Evolutionary conservation across 2,113 vertebrate genomes (phyloP), one percentile per base, ranked within the genome.

Genomic region (Campylomormyrus numenius): DNA sequence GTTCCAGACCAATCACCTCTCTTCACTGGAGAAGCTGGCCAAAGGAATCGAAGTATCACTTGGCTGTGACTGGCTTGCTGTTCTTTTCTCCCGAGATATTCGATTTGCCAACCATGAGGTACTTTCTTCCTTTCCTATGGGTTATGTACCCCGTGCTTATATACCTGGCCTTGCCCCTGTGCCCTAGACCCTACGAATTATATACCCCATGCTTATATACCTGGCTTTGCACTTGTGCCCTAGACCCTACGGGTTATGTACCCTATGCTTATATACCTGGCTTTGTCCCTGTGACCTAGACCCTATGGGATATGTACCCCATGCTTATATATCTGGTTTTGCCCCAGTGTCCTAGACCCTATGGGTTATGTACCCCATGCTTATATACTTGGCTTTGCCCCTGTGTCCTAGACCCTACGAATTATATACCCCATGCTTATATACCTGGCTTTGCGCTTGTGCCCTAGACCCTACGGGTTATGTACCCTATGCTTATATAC

Each of bases 91-190:
- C n/a, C 94, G 98, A 27, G 98, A 99, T 89, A 99, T 99, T 91
- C 96, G 98, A 53, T 99, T 99, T 0, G 97, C 97, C 49, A 99
- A 98, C 88, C 98, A 99, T 0, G 98, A 99, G 98, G 98, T 99
- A 91, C 10, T 24, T 17, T 46, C 27, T 39, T 80, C 74, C 48
- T n/a, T 11, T 49, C 42, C 45, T 84, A 45, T 3, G 39, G 77
- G 39, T 84, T 17, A 84, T 84, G 39, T 84, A 62, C 58, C 58
- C 58, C 0, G 1, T 62, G 58, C 58, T 62, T 62, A n/a, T 27
- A 11, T 21, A 27, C 70, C 42, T 31, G 70, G 11, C 53, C n/a
- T 92, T 62, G 24, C 3, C 74, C 86, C 87, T 31, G 21, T 48
- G 77, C 13, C 91, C 88, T 91, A 99, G 98, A 99, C 97, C 0